Evolutionary conservation across 2,888 invertebrate genomes (phyloP).

Genomic region (Galeruca laticollis): DNA sequence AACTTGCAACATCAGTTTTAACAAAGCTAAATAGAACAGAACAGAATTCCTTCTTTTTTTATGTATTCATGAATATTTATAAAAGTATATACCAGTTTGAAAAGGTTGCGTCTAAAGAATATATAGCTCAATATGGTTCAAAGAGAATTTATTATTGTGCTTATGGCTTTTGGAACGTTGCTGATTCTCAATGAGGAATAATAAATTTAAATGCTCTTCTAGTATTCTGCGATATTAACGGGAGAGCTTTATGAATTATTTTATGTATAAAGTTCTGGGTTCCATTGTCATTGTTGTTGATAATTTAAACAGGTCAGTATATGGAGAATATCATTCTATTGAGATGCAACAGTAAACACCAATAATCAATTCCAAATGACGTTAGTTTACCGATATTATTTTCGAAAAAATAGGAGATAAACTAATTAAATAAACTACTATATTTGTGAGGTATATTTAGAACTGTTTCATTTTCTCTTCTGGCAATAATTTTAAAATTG

Average conservation of each 20-base stretch:
- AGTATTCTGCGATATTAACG: constrained; percentile 18
- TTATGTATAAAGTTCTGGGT: background rate
- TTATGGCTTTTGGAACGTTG: constrained; percentile 38
- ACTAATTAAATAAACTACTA: too few species aligned
- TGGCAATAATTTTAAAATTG: too few species aligned
- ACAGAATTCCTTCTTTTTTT: constrained; percentile 4
- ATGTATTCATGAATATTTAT: constrained; percentile 39
- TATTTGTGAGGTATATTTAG: too few species aligned
- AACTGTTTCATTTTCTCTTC: too few species aligned
- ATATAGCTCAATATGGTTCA: constrained; percentile 39
- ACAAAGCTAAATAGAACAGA: constrained; percentile 15
- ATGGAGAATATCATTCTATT: too few species aligned
- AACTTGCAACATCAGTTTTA: background rate
- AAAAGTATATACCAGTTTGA: constrained; percentile 24
- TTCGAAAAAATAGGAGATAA: too few species aligned
- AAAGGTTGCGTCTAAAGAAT: constrained; percentile 30
- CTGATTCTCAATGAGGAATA: constrained; percentile 30
- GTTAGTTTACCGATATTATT: too few species aligned
- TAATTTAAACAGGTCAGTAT: too few species aligned
- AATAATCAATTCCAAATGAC: too few species aligned
- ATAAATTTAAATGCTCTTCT: constrained; percentile 22
- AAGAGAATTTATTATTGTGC: constrained; percentile 42
- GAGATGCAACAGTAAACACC: too few species aligned
- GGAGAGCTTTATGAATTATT: constrained; percentile 9
- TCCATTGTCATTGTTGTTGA: background rate